Evolutionary conservation across 2,888 invertebrate genomes (phyloP), one percentile per base, ranked within the genome.

Genomic region (Eurytoma adleriae): DNA sequence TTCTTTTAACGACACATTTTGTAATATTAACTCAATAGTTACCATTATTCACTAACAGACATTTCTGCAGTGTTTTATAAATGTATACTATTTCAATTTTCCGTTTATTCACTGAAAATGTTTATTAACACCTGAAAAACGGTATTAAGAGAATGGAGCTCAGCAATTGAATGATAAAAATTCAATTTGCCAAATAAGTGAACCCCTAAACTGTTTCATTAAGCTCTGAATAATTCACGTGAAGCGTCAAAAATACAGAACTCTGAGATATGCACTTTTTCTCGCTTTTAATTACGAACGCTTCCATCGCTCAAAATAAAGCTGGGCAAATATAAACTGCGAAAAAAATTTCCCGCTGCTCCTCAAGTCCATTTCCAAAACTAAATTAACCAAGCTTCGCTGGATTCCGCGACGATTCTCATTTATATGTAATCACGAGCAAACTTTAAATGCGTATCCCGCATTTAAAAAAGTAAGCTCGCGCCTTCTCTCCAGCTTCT

Each of bases 401-500:
- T 16, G n/a, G 30, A n/a, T 30, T 50, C 71, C 18, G 67, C 54
- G 30, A 62, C 40, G 54, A 14, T 27, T n/a, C 82, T 82, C 82
- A 82, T 82, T 82, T 82, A 82, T 82, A 82, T 77, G 82, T 79
- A 82, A 82, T 82, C 82, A 82, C 79, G 72, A 70, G 50, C 71
- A 75, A 78, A 78, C 75, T 78, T 81, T 78, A 81, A 81, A 78
- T 78, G 75, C 81, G 78, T 78, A 78, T 78, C 67, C 71, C 71
- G 81, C 78, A 75, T 81, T 82, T 82, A 82, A 79, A 79, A 82
- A 79, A 82, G 82, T 79, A 77, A 81, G 78, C 81, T 77, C 74
- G 66, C 64, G 69, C 75, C 73, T 61, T 61, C 61, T 68, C 61
- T 48, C 64, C 48, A 24, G 54, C 72, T 24, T 75, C 76, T 66